Base-by-base conservation (phyloP, 2,113 vertebrate genomes). In the Mirza zaza region DNA sequence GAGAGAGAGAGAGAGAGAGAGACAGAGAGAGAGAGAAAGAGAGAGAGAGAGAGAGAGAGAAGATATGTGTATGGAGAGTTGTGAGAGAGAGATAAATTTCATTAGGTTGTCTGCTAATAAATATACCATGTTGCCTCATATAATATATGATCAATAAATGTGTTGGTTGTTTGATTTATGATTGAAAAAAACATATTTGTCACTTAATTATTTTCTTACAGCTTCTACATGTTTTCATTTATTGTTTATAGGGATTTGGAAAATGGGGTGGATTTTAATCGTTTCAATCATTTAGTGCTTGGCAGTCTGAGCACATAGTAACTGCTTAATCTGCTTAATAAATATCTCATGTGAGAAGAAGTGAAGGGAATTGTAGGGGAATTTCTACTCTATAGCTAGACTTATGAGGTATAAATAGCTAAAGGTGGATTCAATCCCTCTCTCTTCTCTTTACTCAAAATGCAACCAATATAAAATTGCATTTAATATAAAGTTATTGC, bases 211-310 rank as follows among this genome's bases (percentile, higher is more conserved):
- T 90, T 80, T 96, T 95, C 20, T 71, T 79, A 94, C 1, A 77
- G 63, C 13, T 70, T 68, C 21, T 86, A 70, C 8, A n/a, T 91
- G 87, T 91, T 96, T 97, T 96, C 29, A 90, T 81, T 76, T 90
- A 23, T 17, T 68, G 3, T 59, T 96, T 90, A 55, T 77, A 95
- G 32, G 77, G 27, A 94, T 96, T 97, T 97, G 14, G 18, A 34
- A 96, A 97, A 94, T 88, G 32, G 18, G n/a, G 13, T 90, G 8
- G 27, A 61, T 93, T 95, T 94, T 96, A 95, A 96, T 84, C 92
- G 27, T 84, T 97, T 95, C 36, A 73, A 27, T 95, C 32, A 84
- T 89, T 92, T 85, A 96, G 50, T 20, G 2, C 6, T 88, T 92
- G 18, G 34, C 3, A 82, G 23, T 90, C 63, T 88, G 50, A 82